These are phyloP conservation scores for Eonycteris spelaea DNA, from an alignment of 2,113 vertebrate species.

Conservation along the genomic window DNA sequence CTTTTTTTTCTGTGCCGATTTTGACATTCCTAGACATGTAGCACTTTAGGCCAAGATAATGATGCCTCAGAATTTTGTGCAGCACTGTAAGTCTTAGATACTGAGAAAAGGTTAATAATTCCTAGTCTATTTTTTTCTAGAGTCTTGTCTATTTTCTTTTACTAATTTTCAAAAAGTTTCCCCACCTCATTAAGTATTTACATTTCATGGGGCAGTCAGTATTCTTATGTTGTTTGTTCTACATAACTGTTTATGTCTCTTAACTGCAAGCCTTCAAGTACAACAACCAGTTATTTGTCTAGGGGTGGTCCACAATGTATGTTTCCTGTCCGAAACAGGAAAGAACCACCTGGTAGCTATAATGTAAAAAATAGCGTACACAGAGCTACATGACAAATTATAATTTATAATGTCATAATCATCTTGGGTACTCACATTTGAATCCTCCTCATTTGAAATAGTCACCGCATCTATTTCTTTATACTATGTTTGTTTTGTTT, in stretches of 20 bases:
- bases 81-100: neutral
- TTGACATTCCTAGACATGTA: neutral
- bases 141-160: neutral
- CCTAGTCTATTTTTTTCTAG: neutral
- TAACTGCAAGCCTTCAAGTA: neutral
- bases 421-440: neutral
- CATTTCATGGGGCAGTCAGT: neutral
- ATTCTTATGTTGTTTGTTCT: neutral
- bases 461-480: neutral
- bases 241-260: neutral
- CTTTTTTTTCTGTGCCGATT: neutral
- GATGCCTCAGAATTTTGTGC: neutral
- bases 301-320: neutral
- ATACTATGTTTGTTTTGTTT: neutral
- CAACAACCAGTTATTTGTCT: neutral
- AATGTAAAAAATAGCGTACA: neutral
- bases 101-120: neutral
- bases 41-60: neutral
- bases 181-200: neutral
- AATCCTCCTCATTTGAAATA: neutral
- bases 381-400: neutral
- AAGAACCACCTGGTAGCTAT: neutral
- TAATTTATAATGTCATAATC: neutral
- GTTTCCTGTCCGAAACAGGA: neutral
- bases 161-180: neutral